Percentiles rank a stretch among this genome's conserved stretches.
Conservation (phyloP, 1,140 invertebrate genomes). For the Wasmannia auropunctata region DNA sequence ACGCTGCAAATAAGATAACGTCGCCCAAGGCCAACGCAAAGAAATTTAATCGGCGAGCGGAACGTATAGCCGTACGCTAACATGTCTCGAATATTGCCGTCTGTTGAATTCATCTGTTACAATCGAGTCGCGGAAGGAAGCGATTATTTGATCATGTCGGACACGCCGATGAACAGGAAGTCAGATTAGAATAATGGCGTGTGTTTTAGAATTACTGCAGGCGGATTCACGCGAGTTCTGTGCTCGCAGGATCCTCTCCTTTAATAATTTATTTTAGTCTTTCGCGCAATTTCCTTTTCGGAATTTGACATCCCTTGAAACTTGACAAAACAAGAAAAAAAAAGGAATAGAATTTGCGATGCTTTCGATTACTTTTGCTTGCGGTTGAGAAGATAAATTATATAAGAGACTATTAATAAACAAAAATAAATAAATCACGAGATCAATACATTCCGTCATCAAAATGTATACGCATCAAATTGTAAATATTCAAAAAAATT, state of each 20-base stretch:
- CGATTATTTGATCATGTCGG: conserved; percentile 17
- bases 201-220: conserved; percentile 17
- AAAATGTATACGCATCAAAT: background rate
- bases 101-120: conserved; percentile 39
- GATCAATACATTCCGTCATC: background rate
- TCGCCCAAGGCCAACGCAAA: conserved; percentile 52
- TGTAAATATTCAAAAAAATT: conserved; percentile 4
- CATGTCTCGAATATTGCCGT: conserved; percentile 20
- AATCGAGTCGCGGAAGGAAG: background rate
- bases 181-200: conserved; percentile 12
- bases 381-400: background rate
- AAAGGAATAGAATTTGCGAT: background rate
- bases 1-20: conserved; percentile 66
- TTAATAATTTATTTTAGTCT: background rate
- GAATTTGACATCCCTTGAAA: background rate
- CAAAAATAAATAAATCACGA: conserved; percentile 2
- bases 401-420: background rate
- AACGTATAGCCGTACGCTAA: conserved; percentile 3
- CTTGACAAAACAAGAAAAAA: background rate
- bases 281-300: background rate
- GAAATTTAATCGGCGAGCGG: conserved; percentile 42
- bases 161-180: conserved; percentile 9
- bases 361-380: background rate
- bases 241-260: background rate
- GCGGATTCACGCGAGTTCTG: background rate